Percentiles rank a stretch among this genome's conserved stretches.
phyloP scores from a whole-genome alignment of 1,140 invertebrate species.

The Camponotus floridanus region DNA sequence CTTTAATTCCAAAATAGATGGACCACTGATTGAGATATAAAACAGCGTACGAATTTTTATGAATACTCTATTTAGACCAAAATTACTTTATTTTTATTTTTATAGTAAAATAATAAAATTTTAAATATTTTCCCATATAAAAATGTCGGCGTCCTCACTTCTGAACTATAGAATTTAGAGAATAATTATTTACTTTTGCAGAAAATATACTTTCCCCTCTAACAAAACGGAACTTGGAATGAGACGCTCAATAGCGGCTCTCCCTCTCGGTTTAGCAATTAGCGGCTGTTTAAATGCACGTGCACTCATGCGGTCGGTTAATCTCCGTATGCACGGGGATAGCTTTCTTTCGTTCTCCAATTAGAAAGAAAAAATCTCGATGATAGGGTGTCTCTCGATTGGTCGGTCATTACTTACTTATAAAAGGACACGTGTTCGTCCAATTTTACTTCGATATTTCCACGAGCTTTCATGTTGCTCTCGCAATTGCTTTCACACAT shows the following conservation, averaged over 20 bases:
- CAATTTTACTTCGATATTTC: conserved; percentile 61
- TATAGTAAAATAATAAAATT: background rate
- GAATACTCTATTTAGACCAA: too few species aligned
- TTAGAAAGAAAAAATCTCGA: conserved; percentile 79
- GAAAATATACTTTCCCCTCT: background rate
- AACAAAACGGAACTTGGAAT: conserved; percentile 17
- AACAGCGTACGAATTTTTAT: too few species aligned
- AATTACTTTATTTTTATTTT: background rate
- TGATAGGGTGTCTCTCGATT: conserved; percentile 64
- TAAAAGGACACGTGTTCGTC: conserved; percentile 77
- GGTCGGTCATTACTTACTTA: conserved; percentile 66
- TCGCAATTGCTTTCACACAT: conserved; percentile 32
- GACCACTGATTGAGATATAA: too few species aligned
- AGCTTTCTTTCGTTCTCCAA: conserved; percentile 75
- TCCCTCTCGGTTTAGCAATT: conserved; percentile 77
- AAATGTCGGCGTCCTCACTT: background rate
- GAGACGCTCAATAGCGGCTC: conserved; percentile 9
- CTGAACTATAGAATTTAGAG: background rate
- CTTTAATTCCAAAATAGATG: background rate
- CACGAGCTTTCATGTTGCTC: conserved; percentile 35
- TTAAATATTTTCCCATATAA: conserved; percentile 7
- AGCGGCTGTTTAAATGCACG: conserved; percentile 83
- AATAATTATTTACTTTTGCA: conserved; percentile 31
- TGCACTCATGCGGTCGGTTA: conserved; percentile 80
- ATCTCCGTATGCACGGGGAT: conserved; percentile 77